phyloP scores from a whole-genome alignment of 2,888 invertebrate genomes.

The Aphelenchoides bicaudatus region DNA sequence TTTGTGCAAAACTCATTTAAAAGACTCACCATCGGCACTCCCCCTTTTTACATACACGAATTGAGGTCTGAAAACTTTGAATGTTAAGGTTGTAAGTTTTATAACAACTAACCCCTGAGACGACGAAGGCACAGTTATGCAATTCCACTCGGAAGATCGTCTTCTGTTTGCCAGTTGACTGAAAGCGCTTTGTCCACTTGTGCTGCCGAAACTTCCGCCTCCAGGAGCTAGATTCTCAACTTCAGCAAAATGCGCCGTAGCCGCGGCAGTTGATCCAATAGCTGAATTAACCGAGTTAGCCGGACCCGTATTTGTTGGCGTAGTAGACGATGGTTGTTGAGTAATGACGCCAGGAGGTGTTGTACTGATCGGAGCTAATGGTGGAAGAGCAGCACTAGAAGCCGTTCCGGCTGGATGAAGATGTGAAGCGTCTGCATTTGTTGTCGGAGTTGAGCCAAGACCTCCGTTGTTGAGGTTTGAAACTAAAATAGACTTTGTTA shows the following conservation, averaged over 20 bases:
- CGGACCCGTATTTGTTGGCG: too few species aligned
- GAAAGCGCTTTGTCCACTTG: constrained; percentile 12
- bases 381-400: constrained; percentile 13
- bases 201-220: constrained; percentile 18
- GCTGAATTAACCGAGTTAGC: too few species aligned
- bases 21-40: constrained; percentile 42
- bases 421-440: background rate
- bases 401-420: constrained; percentile 4
- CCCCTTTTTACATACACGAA: constrained; percentile 59
- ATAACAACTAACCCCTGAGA: constrained; percentile 49
- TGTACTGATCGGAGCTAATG: too few species aligned
- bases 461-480: too few species aligned
- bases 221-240: constrained; percentile 13
- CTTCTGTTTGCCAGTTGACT: constrained; percentile 31
- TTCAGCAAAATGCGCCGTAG: background rate
- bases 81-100: too few species aligned
- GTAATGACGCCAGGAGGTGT: too few species aligned
- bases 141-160: constrained; percentile 57
- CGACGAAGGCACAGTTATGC: constrained; percentile 51
- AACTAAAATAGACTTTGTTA: too few species aligned
- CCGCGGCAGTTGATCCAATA: background rate
- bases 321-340: too few species aligned
- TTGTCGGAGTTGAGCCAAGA: background rate
- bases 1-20: too few species aligned
- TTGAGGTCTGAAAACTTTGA: too few species aligned